A percentile compares a stretch with the other conserved stretches of the same genome.
Evolutionary conservation across 23 tunicate species (phyloP).

Genomic region (Pegea sp.): DNA sequence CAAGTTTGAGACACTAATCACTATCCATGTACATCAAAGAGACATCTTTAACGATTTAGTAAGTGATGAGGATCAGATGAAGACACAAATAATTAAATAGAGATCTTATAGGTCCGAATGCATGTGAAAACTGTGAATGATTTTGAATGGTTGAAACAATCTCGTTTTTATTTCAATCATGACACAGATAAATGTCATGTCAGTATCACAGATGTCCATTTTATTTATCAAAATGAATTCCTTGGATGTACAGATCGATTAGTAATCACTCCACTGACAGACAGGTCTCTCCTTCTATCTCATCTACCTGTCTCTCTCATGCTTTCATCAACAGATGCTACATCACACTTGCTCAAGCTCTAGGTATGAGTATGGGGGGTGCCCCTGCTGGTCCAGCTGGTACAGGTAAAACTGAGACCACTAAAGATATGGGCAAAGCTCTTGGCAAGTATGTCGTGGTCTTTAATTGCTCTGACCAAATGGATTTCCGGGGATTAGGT

Average conservation of each 20-base stretch:
- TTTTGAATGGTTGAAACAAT: constrained; percentile 97
- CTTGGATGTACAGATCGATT: constrained; percentile 95
- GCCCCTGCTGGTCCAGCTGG: constrained; percentile 99
- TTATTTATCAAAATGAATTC: constrained; percentile 89
- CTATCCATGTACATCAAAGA: constrained; percentile 96
- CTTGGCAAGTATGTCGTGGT: constrained; percentile 96
- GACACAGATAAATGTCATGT: constrained; percentile 82
- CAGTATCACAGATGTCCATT: constrained; percentile 91
- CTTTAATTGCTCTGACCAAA: constrained; percentile 97
- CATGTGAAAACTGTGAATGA: constrained; percentile 89
- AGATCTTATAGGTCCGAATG: constrained; percentile 45
- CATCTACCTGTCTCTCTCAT: neutral
- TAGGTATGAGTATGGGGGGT: constrained; percentile 98
- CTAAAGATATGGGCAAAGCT: constrained; percentile 98
- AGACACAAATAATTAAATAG: neutral
- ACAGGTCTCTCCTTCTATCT: too few relatives aligned
- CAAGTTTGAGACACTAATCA: constrained; percentile 89
- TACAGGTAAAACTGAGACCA: constrained; percentile 94
- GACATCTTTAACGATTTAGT: constrained; percentile 93
- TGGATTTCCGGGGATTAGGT: constrained; percentile 96
- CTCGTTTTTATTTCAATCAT: constrained; percentile 84
- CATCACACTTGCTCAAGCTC: constrained; percentile 95
- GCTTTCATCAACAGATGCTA: constrained; percentile 31
- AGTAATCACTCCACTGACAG: constrained; percentile 97
- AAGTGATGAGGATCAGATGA: neutral